Conservation (phyloP, 2,888 invertebrate species). For the Taphrorychus bicolor region DNA sequence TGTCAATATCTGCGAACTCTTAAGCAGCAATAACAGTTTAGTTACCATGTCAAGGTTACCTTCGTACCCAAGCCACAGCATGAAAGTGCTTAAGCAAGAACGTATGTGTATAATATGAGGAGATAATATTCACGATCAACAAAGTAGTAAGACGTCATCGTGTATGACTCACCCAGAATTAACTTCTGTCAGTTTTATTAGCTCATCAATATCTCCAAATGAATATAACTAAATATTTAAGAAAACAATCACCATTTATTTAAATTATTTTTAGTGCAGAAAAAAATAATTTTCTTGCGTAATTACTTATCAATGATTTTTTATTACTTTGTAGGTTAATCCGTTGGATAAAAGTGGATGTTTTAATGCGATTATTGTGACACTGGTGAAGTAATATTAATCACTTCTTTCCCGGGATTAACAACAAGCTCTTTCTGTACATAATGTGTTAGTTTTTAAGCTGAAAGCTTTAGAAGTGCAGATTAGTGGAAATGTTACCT, state of each 20-base stretch:
- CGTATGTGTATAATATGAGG: conserved; percentile 6
- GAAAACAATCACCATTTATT: background rate
- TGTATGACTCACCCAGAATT: conserved; percentile 12
- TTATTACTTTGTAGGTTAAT: background rate
- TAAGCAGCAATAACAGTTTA: conserved; percentile 4
- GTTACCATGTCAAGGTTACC: conserved; percentile 23
- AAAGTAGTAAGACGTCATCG: conserved; percentile 16
- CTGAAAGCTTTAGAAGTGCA: no score
- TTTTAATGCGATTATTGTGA: background rate
- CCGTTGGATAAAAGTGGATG: background rate
- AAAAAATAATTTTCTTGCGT: no score
- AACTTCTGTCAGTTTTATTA: background rate
- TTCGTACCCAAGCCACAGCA: background rate
- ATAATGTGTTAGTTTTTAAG: no score
- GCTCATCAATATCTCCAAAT: background rate
- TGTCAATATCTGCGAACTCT: background rate
- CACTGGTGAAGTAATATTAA: background rate
- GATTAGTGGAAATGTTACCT: no score
- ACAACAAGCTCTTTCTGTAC: no score
- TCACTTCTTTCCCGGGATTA: background rate
- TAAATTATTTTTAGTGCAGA: background rate
- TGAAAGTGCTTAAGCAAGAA: conserved; percentile 1
- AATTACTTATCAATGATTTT: background rate
- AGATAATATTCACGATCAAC: conserved; percentile 21
- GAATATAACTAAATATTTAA: background rate